Evolutionary conservation across 2,797 vertebrate species (phyloP).

Genomic region (Melanogrammus aeglefinus): DNA sequence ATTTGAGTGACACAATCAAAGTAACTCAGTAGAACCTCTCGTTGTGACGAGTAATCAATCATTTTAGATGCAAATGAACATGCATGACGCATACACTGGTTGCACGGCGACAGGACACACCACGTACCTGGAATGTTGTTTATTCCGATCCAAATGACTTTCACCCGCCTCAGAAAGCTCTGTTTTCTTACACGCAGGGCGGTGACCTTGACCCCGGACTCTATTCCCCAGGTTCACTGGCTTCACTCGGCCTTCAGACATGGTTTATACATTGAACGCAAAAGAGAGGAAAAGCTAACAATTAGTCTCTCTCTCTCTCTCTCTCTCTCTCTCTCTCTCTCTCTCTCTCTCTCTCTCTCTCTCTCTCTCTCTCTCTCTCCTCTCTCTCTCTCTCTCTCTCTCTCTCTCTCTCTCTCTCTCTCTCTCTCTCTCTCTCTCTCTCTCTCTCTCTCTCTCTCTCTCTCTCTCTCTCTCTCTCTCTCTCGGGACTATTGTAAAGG

Average conservation of each 20-base stretch:
- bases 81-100: not conserved
- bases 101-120: slow-evolving; percentile 45
- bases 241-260: slow-evolving; percentile 62
- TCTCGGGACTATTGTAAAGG: not conserved
- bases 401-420: slow-evolving; percentile 1
- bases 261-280: slow-evolving; percentile 46
- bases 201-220: slow-evolving; percentile 56
- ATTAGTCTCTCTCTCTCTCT: slow-evolving; percentile 10
- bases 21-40: not conserved
- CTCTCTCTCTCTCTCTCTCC: slow-evolving; percentile 2
- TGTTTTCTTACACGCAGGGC: slow-evolving; percentile 47
- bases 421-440: slow-evolving; percentile 2
- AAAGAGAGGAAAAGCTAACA: slow-evolving; percentile 43
- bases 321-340: slow-evolving; percentile 3
- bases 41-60: not conserved
- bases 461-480: not conserved
- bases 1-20: not conserved
- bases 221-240: slow-evolving; percentile 34
- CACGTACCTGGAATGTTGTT: slow-evolving; percentile 62
- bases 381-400: not conserved
- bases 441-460: slow-evolving; percentile 3
- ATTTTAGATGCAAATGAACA: not conserved
- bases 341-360: not conserved
- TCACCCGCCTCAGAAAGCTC: slow-evolving; percentile 31
- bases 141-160: slow-evolving; percentile 46